Conservation (phyloP, 2,888 invertebrate genomes). For the Cryptus armator region DNA sequence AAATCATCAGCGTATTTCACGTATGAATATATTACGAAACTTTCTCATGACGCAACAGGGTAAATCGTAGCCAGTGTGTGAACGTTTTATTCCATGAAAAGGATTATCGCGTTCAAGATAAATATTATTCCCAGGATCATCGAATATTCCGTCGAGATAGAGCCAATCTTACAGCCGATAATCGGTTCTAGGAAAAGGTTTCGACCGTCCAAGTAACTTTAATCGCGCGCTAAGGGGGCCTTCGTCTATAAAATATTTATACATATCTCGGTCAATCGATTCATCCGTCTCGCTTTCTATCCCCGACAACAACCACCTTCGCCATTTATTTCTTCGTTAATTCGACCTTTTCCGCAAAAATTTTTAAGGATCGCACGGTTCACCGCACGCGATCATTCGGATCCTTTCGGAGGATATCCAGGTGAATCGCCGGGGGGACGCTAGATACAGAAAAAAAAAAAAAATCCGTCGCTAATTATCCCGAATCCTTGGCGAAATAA, state of each 20-base stretch:
- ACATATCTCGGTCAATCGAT: constrained; percentile 54
- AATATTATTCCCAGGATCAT: constrained; percentile 66
- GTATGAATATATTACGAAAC: constrained; percentile 57
- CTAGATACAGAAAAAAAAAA: constrained; percentile 30
- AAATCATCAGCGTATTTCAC: constrained; percentile 2
- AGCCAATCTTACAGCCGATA: constrained; percentile 68
- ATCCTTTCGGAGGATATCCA: constrained; percentile 45
- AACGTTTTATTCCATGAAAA: constrained; percentile 51
- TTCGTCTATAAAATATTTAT: constrained; percentile 58
- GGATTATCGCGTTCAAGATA: constrained; percentile 55
- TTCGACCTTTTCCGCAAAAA: constrained; percentile 39
- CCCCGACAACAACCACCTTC: constrained; percentile 4
- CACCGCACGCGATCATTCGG: constrained; percentile 61
- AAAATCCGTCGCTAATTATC: constrained; percentile 32
- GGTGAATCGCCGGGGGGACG: constrained; percentile 56
- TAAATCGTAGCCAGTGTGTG: constrained; percentile 31
- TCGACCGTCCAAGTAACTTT: constrained; percentile 55
- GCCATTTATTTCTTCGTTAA: constrained; percentile 22
- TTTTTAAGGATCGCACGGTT: constrained; percentile 1
- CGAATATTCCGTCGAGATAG: constrained; percentile 46
- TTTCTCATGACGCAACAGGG: constrained; percentile 23
- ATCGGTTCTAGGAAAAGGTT: constrained; percentile 74
- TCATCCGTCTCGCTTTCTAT: constrained; percentile 44
- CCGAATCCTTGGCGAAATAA: constrained; percentile 51
- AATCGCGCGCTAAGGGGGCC: constrained; percentile 48